Conservation (phyloP, 2,113 vertebrate species). For the Solea solea region DNA sequence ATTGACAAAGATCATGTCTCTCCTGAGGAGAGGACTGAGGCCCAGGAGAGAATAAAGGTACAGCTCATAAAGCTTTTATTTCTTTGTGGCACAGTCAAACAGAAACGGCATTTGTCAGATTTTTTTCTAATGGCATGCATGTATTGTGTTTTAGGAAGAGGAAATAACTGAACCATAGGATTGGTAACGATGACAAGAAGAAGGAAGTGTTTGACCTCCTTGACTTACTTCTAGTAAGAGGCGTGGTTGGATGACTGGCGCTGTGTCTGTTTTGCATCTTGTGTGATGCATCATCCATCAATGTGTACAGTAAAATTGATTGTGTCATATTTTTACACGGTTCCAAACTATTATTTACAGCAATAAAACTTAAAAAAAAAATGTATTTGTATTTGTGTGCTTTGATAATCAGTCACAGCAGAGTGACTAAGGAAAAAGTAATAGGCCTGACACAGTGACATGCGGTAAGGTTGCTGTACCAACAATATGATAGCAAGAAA, state of each 20-base stretch:
- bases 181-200: slow-evolving; percentile 22
- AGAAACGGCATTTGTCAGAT: background rate
- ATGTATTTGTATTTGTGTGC: background rate
- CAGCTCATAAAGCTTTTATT: background rate
- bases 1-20: slow-evolving; percentile 87
- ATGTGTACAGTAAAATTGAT: background rate
- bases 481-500: too few relatives aligned
- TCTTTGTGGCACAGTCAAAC: background rate
- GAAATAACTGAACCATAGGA: slow-evolving; percentile 38
- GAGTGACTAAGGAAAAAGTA: background rate
- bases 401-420: background rate
- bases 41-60: slow-evolving; percentile 68
- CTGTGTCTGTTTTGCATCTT: slow-evolving; percentile 3
- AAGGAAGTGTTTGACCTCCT: slow-evolving; percentile 48
- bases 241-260: background rate
- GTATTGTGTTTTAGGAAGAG: slow-evolving; percentile 32
- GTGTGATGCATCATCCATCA: background rate
- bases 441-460: too few relatives aligned
- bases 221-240: slow-evolving; percentile 24
- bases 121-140: slow-evolving; percentile 9
- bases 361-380: background rate
- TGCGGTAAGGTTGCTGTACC: too few relatives aligned
- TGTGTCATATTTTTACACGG: background rate
- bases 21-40: slow-evolving; percentile 84
- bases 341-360: background rate